Evolutionary conservation across 2,888 invertebrate genomes (phyloP).

Genomic region (Corbicula japonica): DNA sequence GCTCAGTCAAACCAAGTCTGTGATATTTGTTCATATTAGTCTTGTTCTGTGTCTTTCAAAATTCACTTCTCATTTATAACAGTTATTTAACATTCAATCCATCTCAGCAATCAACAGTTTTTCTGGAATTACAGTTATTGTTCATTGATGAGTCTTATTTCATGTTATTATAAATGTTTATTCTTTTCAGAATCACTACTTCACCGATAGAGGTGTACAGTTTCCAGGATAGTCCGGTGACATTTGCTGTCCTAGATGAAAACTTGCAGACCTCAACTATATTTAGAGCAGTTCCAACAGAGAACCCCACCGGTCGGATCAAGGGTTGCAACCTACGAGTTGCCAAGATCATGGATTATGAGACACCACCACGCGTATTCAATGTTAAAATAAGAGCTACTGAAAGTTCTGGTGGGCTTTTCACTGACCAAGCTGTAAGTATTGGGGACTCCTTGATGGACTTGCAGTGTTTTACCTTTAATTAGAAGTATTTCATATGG

Average conservation of each 20-base stretch:
- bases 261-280: conserved; percentile 7
- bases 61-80: too few relatives aligned
- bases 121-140: too few relatives aligned
- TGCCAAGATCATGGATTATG: conserved; percentile 48
- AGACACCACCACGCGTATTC: conserved; percentile 36
- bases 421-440: conserved; percentile 36
- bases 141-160: too few relatives aligned
- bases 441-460: too few relatives aligned
- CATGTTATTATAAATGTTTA: neutral
- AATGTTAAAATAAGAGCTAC: conserved; percentile 36
- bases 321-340: conserved; percentile 40
- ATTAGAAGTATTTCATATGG: too few relatives aligned
- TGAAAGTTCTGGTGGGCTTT: conserved; percentile 19
- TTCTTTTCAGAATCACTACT: conserved; percentile 27
- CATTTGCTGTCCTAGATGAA: conserved; percentile 24
- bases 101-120: too few relatives aligned
- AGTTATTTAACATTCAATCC: too few relatives aligned
- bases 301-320: conserved; percentile 4
- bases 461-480: too few relatives aligned
- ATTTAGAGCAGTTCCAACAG: neutral
- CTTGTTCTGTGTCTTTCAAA: too few relatives aligned
- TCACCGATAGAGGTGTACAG: conserved; percentile 45
- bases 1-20: too few relatives aligned
- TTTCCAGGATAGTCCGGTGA: conserved; percentile 50
- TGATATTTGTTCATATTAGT: too few relatives aligned